Base-by-base conservation (phyloP, 53 echinoderm and acorn worm genomes). In the Antedon mediterranea region DNA sequence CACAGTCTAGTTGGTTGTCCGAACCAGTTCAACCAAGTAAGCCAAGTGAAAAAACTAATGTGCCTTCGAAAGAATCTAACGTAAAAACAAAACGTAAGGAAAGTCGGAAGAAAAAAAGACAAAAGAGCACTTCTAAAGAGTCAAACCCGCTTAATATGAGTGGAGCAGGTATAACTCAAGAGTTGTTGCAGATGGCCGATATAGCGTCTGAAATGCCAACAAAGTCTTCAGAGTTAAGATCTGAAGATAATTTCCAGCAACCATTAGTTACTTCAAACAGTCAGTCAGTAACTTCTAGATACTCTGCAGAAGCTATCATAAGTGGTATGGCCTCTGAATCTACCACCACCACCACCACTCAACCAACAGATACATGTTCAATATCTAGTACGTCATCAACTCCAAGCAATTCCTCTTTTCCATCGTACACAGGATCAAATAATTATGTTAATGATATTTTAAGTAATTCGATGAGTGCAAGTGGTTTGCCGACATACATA, bases 401-500 rank as follows among this genome's bases (percentile, higher is more conserved):
- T 18, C 41, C 76, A 43, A 83, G 77, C 8, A 80, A 77, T 81
- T 78, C 80, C 0, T 82, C 82, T 3, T 85, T 85, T 76, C 81
- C 85, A 11, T 86, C 86, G 32, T 86, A 81, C 70, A 57, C 57
- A 6, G 57, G 57, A 23, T 57, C 57, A 26, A 57, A 1, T 11
- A 86, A 29, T 74, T 86, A 82, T 77, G 88, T 84, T 28, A 80
- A 79, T 41, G 94, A 93, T 73, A 93, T 93, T 32, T 83, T 93
- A 29, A 93, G 94, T 83, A 93, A 83, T 76, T 93, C 94, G 15
- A 93, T 93, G 94, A 93, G 88, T 81, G 91, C 91, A 31, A 93
- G 91, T 75, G 94, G 94, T 73, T 85, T 93, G 31, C 94, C 94
- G 7, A 93, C 94, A 0, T 89, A 90, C 72, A 91, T 83, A 20